Percentiles rank a stretch among this genome's conserved stretches.
Evolutionary conservation across 2,797 vertebrate genomes (phyloP).

Genomic region (Heteromormyrus szaboi): DNA sequence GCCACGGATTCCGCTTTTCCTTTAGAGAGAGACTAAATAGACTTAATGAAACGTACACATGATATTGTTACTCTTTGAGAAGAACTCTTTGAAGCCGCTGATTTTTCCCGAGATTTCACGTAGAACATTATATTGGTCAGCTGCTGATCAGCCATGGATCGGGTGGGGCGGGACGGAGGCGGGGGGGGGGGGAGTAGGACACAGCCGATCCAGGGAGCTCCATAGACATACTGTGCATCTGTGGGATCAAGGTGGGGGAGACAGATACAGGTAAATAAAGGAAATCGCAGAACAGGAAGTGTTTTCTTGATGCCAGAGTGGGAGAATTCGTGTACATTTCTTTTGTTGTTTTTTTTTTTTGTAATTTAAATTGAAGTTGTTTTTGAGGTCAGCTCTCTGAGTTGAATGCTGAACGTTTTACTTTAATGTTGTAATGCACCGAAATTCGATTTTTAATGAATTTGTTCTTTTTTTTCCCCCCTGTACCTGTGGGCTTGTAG

Average conservation of each 20-base stretch:
- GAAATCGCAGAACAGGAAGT: constrained; percentile 30
- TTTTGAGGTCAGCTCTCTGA: constrained; percentile 40
- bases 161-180: background rate
- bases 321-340: constrained; percentile 50
- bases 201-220: background rate
- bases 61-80: constrained; percentile 15
- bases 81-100: constrained; percentile 19
- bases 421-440: constrained; percentile 46
- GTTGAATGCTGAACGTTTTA: constrained; percentile 42
- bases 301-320: constrained; percentile 39
- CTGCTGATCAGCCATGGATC: background rate
- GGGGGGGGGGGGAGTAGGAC: background rate
- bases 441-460: constrained; percentile 34
- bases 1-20: background rate
- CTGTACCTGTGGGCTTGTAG: constrained; percentile 32
- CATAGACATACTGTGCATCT: constrained; percentile 21
- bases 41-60: constrained; percentile 17
- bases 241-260: constrained; percentile 35
- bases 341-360: constrained; percentile 41
- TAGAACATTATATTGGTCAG: constrained; percentile 6
- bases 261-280: constrained; percentile 26
- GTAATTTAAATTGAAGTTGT: constrained; percentile 50
- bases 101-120: constrained; percentile 37
- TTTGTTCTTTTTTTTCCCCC: constrained; percentile 44
- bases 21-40: constrained; percentile 16